Conservation (phyloP, 1,140 invertebrate species). For the Eriocheir sinensis region DNA sequence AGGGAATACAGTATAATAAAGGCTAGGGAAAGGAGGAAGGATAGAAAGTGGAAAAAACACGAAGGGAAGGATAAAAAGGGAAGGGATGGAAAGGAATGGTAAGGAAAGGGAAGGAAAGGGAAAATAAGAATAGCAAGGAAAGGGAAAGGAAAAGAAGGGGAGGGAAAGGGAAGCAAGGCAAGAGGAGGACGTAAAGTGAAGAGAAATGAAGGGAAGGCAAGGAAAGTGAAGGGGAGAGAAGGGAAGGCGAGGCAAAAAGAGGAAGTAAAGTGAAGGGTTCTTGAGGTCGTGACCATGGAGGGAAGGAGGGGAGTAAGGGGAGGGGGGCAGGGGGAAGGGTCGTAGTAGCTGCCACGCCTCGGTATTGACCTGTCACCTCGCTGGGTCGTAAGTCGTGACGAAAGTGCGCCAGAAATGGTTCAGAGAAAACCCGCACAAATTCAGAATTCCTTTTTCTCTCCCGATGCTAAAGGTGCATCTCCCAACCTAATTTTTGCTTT, state of each 20-base stretch:
- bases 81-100: background rate
- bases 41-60: too few relatives aligned
- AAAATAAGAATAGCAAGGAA: background rate
- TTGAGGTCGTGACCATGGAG: background rate
- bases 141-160: background rate
- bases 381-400: background rate
- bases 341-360: background rate
- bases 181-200: background rate
- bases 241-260: background rate
- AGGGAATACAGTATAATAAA: too few relatives aligned
- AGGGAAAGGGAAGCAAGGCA: background rate
- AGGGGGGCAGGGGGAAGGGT: background rate
- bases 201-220: background rate
- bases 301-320: background rate
- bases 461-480: background rate
- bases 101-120: background rate
- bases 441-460: background rate
- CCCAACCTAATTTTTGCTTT: background rate
- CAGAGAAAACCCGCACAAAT: conserved; percentile 5
- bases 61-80: background rate
- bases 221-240: background rate
- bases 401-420: background rate
- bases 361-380: background rate
- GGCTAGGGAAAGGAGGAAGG: too few relatives aligned
- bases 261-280: background rate